Conservation (phyloP, 1,140 invertebrate genomes). For the Drosophila mojavensis region DNA sequence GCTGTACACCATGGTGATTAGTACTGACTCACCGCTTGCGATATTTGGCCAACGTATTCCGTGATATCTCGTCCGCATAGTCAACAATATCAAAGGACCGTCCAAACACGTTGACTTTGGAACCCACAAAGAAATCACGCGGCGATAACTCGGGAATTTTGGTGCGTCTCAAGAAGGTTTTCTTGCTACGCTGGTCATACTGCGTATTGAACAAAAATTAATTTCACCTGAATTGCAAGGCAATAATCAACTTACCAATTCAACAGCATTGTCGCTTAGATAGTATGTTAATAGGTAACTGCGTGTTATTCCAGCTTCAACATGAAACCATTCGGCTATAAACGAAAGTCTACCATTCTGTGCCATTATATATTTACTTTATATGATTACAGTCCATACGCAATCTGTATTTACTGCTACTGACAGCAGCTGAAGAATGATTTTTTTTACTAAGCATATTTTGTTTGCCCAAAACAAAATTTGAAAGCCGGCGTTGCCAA, state of each 20-base stretch:
- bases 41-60: conserved; percentile 86
- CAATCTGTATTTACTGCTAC: conserved; percentile 13
- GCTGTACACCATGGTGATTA: neutral
- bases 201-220: conserved; percentile 75
- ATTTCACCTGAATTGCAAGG: neutral
- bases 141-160: conserved; percentile 88
- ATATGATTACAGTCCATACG: neutral
- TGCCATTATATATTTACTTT: conserved; percentile 28
- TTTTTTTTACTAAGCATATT: conserved; percentile 29
- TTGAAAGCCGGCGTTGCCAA: conserved; percentile 53
- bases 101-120: conserved; percentile 90
- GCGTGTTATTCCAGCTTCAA: conserved; percentile 88
- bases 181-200: conserved; percentile 91
- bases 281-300: conserved; percentile 91
- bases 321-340: conserved; percentile 93
- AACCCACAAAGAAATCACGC: conserved; percentile 91
- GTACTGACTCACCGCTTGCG: conserved; percentile 86
- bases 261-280: conserved; percentile 89
- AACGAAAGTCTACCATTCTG: conserved; percentile 84
- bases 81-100: conserved; percentile 91
- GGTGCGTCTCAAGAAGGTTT: conserved; percentile 90
- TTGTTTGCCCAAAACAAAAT: conserved; percentile 33
- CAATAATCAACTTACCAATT: conserved; percentile 86
- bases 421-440: conserved; percentile 15
- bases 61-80: conserved; percentile 90